A percentile compares a stretch with the other conserved stretches of the same genome.
Conservation (phyloP, 2,113 vertebrate species). For the Panurus biarmicus region DNA sequence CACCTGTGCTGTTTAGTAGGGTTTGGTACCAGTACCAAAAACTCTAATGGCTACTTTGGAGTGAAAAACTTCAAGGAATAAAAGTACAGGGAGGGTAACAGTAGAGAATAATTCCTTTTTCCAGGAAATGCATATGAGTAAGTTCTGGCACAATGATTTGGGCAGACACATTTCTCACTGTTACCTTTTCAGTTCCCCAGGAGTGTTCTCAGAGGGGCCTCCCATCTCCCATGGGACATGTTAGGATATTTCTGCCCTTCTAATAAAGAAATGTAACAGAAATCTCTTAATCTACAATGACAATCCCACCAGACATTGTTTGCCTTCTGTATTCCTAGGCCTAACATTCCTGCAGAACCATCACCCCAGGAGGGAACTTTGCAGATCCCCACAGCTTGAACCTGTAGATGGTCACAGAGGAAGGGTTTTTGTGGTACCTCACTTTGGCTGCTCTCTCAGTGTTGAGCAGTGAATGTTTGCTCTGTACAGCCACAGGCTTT, state of each 20-base stretch:
- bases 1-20: background rate
- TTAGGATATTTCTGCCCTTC: background rate
- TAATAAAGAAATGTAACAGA: background rate
- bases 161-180: background rate
- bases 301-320: background rate
- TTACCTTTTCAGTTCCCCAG: background rate
- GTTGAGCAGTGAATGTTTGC: rapidly evolving
- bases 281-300: background rate
- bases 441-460: background rate
- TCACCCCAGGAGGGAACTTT: rapidly evolving
- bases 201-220: background rate
- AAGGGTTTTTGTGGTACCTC: background rate
- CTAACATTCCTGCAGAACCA: background rate
- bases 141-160: background rate
- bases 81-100: background rate
- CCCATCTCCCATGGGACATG: background rate
- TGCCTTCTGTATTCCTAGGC: background rate
- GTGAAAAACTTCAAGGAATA: background rate
- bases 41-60: background rate
- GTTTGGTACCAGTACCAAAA: background rate
- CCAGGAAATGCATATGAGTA: background rate
- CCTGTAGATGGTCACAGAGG: background rate
- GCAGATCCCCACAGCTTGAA: background rate
- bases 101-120: background rate
- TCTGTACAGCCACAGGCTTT: background rate